Percentiles rank a stretch among this genome's conserved stretches.
Evolutionary conservation across 2,113 vertebrate species (phyloP).

Genomic region (Ancistrus triradiatus): DNA sequence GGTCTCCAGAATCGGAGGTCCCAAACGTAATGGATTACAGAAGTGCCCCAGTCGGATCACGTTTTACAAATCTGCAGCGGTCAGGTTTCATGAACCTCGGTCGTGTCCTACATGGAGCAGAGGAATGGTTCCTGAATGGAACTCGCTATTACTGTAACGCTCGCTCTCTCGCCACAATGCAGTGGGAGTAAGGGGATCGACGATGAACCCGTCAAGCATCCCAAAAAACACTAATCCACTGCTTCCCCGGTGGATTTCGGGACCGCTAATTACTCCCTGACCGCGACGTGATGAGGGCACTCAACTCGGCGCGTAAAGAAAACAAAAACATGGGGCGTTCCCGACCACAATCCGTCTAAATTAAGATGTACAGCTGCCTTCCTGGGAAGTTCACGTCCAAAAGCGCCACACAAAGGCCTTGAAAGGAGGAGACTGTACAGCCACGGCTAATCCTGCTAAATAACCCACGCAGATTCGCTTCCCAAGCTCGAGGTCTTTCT

Average conservation of each 20-base stretch:
- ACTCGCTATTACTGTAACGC: too few relatives aligned
- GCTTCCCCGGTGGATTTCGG: slow-evolving; percentile 26
- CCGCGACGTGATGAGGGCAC: slow-evolving; percentile 27
- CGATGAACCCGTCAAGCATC: neutral
- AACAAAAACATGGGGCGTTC: slow-evolving; percentile 32
- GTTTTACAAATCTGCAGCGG: too few relatives aligned
- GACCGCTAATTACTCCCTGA: slow-evolving; percentile 44
- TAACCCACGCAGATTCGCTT: slow-evolving; percentile 47
- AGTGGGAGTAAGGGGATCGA: slow-evolving; percentile 42
- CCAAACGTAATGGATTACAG: too few relatives aligned
- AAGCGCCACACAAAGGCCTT: slow-evolving; percentile 42
- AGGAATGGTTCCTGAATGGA: too few relatives aligned
- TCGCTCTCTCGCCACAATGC: slow-evolving; percentile 56
- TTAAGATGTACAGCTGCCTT: slow-evolving; percentile 52
- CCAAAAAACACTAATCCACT: slow-evolving; percentile 38
- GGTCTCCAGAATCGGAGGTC: too few relatives aligned
- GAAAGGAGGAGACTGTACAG: slow-evolving; percentile 45
- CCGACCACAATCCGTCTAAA: slow-evolving; percentile 46
- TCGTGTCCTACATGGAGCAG: too few relatives aligned
- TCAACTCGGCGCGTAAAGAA: slow-evolving; percentile 34
- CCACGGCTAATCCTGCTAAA: slow-evolving; percentile 52
- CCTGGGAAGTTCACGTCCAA: slow-evolving; percentile 37
- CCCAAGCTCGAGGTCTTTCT: slow-evolving; percentile 49
- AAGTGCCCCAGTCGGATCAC: too few relatives aligned
- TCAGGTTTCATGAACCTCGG: too few relatives aligned